phyloP scores from a whole-genome alignment of 1,140 invertebrate genomes.

The Ceratina japonica region DNA sequence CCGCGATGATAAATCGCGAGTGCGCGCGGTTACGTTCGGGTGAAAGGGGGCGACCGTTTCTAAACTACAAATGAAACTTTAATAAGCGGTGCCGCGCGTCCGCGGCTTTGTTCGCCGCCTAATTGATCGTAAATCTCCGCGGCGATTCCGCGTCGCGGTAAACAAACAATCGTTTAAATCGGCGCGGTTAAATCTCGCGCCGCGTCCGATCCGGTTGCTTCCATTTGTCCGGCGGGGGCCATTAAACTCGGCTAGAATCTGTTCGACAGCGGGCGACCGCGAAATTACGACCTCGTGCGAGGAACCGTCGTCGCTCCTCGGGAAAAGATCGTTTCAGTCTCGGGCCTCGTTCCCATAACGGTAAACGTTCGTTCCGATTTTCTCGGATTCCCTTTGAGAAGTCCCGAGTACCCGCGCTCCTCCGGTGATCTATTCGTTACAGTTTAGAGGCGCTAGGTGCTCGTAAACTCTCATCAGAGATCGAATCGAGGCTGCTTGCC shows the following conservation, averaged over 20 bases:
- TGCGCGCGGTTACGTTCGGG: not conserved
- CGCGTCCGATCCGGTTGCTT: not conserved
- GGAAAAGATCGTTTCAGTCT: not conserved
- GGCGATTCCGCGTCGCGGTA: not conserved
- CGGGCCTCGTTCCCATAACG: constrained; percentile 16
- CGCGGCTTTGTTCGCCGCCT: constrained; percentile 20
- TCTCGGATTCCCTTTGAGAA: constrained; percentile 27
- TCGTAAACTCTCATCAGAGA: constrained; percentile 69
- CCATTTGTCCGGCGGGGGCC: constrained; percentile 25
- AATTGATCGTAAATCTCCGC: constrained; percentile 37
- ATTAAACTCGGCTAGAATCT: constrained; percentile 17
- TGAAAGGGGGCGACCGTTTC: not conserved
- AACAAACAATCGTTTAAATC: constrained; percentile 31
- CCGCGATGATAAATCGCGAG: constrained; percentile 37
- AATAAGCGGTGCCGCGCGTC: constrained; percentile 16
- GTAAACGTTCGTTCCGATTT: constrained; percentile 36
- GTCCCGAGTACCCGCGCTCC: not conserved
- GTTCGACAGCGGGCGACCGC: not conserved
- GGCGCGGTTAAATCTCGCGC: constrained; percentile 17
- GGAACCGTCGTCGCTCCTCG: not conserved
- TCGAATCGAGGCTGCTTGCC: constrained; percentile 56
- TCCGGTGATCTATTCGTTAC: constrained; percentile 55
- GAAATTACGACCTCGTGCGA: constrained; percentile 1
- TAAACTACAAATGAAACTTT: constrained; percentile 41
- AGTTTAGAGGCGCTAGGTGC: constrained; percentile 54